phyloP scores from a whole-genome alignment of 2,113 vertebrate genomes.

The Hiodon alosoides region DNA sequence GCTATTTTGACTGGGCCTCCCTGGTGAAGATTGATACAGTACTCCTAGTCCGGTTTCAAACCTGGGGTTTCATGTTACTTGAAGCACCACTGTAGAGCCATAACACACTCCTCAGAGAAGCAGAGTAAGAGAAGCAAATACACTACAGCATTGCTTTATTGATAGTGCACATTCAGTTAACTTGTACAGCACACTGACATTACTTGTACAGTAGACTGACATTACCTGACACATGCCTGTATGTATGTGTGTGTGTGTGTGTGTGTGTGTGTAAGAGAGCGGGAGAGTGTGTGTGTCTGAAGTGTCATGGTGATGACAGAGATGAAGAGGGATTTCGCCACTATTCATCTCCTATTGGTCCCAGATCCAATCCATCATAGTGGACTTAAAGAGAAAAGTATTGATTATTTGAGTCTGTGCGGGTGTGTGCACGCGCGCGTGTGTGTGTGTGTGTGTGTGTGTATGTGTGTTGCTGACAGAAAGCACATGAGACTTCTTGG shows the following conservation, averaged over 20 bases:
- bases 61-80: too few species aligned
- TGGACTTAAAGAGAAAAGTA: not conserved
- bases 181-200: conserved; percentile 32
- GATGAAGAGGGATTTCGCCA: not conserved
- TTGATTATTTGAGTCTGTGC: not conserved
- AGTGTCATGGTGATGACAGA: not conserved
- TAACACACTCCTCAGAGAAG: not conserved
- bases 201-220: conserved; percentile 22
- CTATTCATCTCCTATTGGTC: not conserved
- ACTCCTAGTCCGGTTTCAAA: too few species aligned
- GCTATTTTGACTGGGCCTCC: too few species aligned
- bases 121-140: conserved; percentile 5
- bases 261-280: conserved; percentile 14
- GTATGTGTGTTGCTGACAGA: not conserved
- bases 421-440: not conserved
- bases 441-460: not conserved
- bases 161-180: conserved; percentile 41
- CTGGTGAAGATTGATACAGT: too few species aligned
- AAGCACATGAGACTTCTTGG: not conserved
- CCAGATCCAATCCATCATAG: not conserved
- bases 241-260: conserved; percentile 15
- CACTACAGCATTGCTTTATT: conserved; percentile 45
- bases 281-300: not conserved
- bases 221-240: conserved; percentile 1
- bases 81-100: too few species aligned